These are phyloP conservation scores for Colostygia pectinataria DNA, from an alignment of 2,888 invertebrate species.

Conservation along the genomic window DNA sequence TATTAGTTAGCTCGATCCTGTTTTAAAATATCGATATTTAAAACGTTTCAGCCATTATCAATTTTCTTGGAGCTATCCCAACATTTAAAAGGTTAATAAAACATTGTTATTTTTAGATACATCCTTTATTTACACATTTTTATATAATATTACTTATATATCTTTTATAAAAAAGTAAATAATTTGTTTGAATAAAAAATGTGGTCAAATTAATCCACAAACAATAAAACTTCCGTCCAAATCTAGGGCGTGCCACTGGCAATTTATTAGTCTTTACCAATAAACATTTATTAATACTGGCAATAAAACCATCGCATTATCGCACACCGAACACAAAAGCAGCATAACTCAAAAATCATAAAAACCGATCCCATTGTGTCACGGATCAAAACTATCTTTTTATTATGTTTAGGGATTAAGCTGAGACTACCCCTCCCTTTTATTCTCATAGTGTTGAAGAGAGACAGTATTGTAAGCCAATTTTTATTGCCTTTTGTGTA, in stretches of 20 bases:
- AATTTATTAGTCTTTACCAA: slow-evolving; percentile 7
- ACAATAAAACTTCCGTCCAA: not conserved
- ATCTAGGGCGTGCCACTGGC: slow-evolving; percentile 19
- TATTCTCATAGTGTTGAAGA: slow-evolving; percentile 34
- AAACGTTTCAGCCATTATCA: no score
- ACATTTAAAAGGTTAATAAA: no score
- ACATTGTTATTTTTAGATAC: no score
- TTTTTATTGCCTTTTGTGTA: slow-evolving; percentile 45
- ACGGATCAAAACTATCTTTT: slow-evolving; percentile 47
- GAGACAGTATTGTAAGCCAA: slow-evolving; percentile 31
- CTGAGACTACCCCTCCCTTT: slow-evolving; percentile 33
- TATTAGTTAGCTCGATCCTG: no score
- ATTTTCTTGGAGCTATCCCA: no score
- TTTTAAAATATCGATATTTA: no score
- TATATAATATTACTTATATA: no score
- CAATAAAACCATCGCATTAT: slow-evolving; percentile 21
- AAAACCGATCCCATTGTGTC: slow-evolving; percentile 36
- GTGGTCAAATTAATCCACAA: not conserved
- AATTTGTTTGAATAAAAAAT: no score
- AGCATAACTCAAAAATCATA: slow-evolving; percentile 23
- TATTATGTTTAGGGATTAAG: slow-evolving; percentile 45
- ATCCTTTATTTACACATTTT: no score
- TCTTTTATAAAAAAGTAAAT: no score
- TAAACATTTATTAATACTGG: slow-evolving; percentile 16
- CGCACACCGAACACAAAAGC: slow-evolving; percentile 23